phyloP scores from a whole-genome alignment of 1,140 invertebrate species.

The Heliothis virescens region DNA sequence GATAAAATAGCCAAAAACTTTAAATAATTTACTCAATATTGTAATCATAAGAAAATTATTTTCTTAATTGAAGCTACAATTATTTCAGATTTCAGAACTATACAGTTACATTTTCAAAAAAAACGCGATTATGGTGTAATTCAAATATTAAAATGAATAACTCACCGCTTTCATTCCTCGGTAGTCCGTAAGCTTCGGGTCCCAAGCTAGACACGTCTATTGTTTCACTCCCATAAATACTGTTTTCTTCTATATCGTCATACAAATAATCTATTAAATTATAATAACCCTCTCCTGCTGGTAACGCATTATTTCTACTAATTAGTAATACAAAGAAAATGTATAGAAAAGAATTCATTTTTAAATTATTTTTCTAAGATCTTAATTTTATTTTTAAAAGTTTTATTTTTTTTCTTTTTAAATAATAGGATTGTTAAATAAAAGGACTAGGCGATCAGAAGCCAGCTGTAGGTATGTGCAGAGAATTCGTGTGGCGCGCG shows the following conservation, averaged over 20 bases:
- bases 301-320: conserved; percentile 49
- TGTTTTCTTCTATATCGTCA: conserved; percentile 58
- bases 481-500: conserved; percentile 49
- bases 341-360: conserved; percentile 11
- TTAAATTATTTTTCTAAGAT: background rate
- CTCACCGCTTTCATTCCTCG: conserved; percentile 85
- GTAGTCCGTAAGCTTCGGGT: conserved; percentile 83
- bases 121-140: background rate
- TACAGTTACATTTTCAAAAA: no score
- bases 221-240: conserved; percentile 66
- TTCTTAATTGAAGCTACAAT: no score
- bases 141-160: conserved; percentile 4
- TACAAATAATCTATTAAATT: conserved; percentile 34
- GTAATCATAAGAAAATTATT: no score
- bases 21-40: no score
- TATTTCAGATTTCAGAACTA: no score
- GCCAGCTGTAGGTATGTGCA: conserved; percentile 58
- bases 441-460: conserved; percentile 67
- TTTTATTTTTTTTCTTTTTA: background rate
- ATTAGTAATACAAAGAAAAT: conserved; percentile 19
- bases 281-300: conserved; percentile 55
- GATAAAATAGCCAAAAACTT: no score
- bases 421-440: conserved; percentile 7
- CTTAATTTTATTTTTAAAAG: background rate
- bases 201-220: conserved; percentile 86